These are phyloP conservation scores for Antheraea pernyi DNA, from an alignment of 1,140 invertebrate species.

Conservation along the genomic window DNA sequence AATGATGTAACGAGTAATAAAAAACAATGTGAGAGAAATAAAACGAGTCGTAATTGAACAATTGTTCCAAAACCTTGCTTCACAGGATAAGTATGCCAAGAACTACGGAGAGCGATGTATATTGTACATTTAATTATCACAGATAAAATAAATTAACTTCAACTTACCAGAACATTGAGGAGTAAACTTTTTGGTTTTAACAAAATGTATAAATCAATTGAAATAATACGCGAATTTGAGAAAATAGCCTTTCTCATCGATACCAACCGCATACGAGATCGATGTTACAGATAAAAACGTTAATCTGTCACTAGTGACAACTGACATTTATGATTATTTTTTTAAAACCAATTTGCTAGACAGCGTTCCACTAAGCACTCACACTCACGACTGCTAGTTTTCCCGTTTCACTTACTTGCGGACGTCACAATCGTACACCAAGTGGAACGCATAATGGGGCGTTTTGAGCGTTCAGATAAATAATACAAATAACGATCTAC, in stretches of 20 bases:
- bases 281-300: conserved; percentile 2
- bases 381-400: too few relatives aligned
- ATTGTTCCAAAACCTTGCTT: neutral
- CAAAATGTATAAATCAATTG: neutral
- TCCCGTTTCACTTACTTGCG: too few relatives aligned
- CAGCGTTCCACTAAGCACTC: too few relatives aligned
- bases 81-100: neutral
- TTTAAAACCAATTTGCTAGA: too few relatives aligned
- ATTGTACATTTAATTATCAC: neutral
- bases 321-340: too few relatives aligned
- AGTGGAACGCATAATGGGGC: too few relatives aligned
- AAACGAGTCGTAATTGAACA: neutral
- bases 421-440: too few relatives aligned
- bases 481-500: too few relatives aligned
- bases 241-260: neutral
- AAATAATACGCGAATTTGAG: neutral
- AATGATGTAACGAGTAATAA: conserved; percentile 14
- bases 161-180: neutral
- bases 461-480: too few relatives aligned
- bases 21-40: neutral
- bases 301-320: neutral
- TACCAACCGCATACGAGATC: neutral
- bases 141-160: neutral
- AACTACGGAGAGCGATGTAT: neutral
- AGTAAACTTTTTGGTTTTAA: neutral